Percentiles rank a stretch among this genome's conserved stretches.
These are phyloP conservation scores for Rhopilema esculentum DNA, from an alignment of 30 jellyfish, hydroid and myxozoan genomes.

Conservation along the genomic window DNA sequence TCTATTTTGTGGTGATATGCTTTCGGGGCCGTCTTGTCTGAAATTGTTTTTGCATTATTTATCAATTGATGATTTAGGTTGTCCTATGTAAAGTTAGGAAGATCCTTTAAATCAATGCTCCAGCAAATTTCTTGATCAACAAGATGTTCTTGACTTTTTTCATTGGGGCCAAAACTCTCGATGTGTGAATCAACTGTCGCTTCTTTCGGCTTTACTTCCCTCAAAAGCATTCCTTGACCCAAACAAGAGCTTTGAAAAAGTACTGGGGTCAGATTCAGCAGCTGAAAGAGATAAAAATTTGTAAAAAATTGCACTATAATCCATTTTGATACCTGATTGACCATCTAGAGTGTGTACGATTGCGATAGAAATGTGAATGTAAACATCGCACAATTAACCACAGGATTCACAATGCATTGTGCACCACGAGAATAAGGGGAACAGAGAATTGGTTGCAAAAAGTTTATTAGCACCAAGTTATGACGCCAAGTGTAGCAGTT, in stretches of 20 bases:
- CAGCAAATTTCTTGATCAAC: too few relatives aligned
- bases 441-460: background rate
- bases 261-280: background rate
- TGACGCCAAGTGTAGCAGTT: constrained; percentile 10
- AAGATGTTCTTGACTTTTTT: too few relatives aligned
- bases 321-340: background rate
- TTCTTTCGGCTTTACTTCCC: background rate
- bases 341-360: background rate
- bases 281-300: background rate
- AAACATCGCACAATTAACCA: background rate
- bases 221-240: background rate
- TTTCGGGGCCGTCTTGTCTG: constrained; percentile 34
- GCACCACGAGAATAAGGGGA: background rate
- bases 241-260: background rate
- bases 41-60: constrained; percentile 21
- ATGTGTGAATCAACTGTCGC: background rate
- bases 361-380: background rate
- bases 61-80: background rate
- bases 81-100: constrained; percentile 14
- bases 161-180: too few relatives aligned
- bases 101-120: constrained; percentile 9
- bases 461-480: background rate
- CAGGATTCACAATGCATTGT: background rate
- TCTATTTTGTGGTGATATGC: constrained; percentile 9
- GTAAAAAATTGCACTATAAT: too few relatives aligned